Evolutionary conservation across 2,888 invertebrate species (phyloP).

Genomic region (Eulithis prunata): DNA sequence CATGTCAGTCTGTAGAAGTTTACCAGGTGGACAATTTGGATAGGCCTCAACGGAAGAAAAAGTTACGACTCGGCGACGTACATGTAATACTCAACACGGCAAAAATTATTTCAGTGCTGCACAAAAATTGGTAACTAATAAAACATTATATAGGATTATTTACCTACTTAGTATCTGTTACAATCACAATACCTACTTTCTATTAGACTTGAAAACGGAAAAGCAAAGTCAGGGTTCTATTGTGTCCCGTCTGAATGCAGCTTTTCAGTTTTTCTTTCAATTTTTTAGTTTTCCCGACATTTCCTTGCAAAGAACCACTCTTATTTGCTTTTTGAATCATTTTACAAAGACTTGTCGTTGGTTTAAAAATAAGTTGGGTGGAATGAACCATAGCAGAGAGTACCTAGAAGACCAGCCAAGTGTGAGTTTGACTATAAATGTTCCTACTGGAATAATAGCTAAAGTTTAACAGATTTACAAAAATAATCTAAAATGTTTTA

Average conservation of each 20-base stretch:
- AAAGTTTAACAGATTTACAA: too few relatives aligned
- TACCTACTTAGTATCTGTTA: background rate
- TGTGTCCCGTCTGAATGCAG: slow-evolving; percentile 20
- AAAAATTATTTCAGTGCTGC: too few relatives aligned
- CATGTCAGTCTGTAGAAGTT: too few relatives aligned
- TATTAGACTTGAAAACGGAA: slow-evolving; percentile 18
- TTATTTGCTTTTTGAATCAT: slow-evolving; percentile 13
- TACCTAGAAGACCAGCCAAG: too few relatives aligned
- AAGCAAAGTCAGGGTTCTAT: slow-evolving; percentile 25
- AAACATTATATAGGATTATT: background rate
- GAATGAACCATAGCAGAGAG: too few relatives aligned
- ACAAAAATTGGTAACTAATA: too few relatives aligned
- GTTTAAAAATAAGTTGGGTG: too few relatives aligned
- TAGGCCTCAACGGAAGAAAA: too few relatives aligned
- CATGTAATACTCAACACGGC: too few relatives aligned
- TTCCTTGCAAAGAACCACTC: slow-evolving; percentile 20
- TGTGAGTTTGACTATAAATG: background rate
- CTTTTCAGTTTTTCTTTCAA: slow-evolving; percentile 21
- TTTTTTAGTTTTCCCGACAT: slow-evolving; percentile 28
- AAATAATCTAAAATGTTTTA: too few relatives aligned
- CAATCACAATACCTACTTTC: slow-evolving; percentile 16
- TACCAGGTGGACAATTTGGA: too few relatives aligned
- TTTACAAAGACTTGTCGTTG: slow-evolving; percentile 1
- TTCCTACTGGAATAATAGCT: background rate
- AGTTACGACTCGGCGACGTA: too few relatives aligned